A percentile compares a stretch with the other conserved stretches of the same genome.
These are phyloP conservation scores for Folsomia manolachei DNA, from an alignment of 2,888 invertebrate genomes.

Conservation along the genomic window DNA sequence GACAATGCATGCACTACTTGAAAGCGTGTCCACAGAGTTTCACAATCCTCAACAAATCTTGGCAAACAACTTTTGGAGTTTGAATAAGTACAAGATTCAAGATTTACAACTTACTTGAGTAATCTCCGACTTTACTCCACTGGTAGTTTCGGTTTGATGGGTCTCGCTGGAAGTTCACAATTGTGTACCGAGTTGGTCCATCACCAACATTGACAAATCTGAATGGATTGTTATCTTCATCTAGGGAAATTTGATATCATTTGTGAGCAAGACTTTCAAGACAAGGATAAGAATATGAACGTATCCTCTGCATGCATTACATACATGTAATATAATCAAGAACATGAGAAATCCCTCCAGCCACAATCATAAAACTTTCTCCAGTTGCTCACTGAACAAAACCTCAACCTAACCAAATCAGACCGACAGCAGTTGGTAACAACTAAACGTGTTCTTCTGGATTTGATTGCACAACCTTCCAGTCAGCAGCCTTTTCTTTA, in stretches of 20 bases:
- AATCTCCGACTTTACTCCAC: slow-evolving; percentile 58
- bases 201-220: slow-evolving; percentile 57
- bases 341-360: background rate
- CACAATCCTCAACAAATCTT: background rate
- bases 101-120: slow-evolving; percentile 54
- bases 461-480: background rate
- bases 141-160: slow-evolving; percentile 51
- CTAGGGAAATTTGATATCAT: slow-evolving; percentile 52
- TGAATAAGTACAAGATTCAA: slow-evolving; percentile 13
- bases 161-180: slow-evolving; percentile 57
- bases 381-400: background rate
- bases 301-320: no score
- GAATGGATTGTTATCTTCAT: slow-evolving; percentile 57
- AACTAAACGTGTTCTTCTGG: background rate
- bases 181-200: slow-evolving; percentile 60
- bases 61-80: background rate
- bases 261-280: background rate
- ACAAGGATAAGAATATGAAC: no score
- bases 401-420: no score
- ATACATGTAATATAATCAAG: no score
- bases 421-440: no score
- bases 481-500: background rate
- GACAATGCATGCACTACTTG: background rate
- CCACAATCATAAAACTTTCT: background rate
- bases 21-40: background rate